Base-by-base conservation (phyloP, 2,113 vertebrate species). In the Microtus montanus region DNA sequence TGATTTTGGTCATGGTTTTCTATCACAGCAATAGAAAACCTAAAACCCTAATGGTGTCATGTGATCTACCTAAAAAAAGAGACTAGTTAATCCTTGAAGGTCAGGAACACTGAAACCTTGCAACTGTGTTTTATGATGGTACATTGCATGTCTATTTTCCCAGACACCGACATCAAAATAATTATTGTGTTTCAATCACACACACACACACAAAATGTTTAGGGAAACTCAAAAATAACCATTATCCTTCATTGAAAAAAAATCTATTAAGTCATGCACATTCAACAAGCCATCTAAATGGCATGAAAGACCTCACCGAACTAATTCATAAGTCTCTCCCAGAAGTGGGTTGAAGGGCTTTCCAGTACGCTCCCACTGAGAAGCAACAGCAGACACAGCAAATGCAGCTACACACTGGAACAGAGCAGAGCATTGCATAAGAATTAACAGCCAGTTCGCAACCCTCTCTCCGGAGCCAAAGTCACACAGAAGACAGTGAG, bases 311-410 rank as follows among this genome's bases (percentile, higher is more conserved):
- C n/a, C 97, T 98, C 98, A 99, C 99, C 99, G 99, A 97, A 99
- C 98, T 90, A 99, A 96, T 97, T 99, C 99, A 7, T 99, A 99
- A 0, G 99, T 99, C 96, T 99, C 99, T 58, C 99, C 99, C 88
- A 99, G 99, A 17, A 99, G 98, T 0, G 99, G 99, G 97, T 99
- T 99, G 98, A 99, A 99, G 0, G 99, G 99, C 96, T 99, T 99
- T 73, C 99, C 99, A 0, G 99, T 99, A 13, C 99, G 98, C 54
- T 99, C 99, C 99, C 99, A 99, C 98, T 99, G 99, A 0, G 99
- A 99, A 5, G 99, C 99, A 19, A 99, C 99, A 14, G 99, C 99
- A 17, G 99, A 99, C 77, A 99, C 99, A 2, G 99, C 99, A 96
- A 99, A 99, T 0, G 99, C 99, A 96, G 99, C 99, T 30, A 99